A percentile compares a stretch with the other conserved stretches of the same genome.
These are phyloP conservation scores for Boloria selene DNA, from an alignment of 2,888 invertebrate species.

Conservation along the genomic window DNA sequence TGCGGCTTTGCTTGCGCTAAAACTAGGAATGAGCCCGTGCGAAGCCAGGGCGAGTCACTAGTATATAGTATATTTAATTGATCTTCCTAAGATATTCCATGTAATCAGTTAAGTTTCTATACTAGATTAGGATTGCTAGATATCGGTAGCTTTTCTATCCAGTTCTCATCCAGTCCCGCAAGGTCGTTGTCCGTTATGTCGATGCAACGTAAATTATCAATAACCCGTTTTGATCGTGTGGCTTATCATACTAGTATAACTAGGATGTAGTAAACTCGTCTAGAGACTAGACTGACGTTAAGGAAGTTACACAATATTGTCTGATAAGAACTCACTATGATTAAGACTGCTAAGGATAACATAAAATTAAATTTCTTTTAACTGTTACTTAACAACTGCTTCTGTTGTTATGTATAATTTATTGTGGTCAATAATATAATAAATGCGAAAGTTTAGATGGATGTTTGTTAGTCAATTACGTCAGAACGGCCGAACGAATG, in stretches of 20 bases:
- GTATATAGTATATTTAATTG: neutral
- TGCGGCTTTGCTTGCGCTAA: too few species aligned
- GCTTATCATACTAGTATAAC: neutral
- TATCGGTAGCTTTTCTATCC: slow-evolving; percentile 31
- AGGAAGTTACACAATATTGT: neutral
- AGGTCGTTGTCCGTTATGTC: slow-evolving; percentile 36
- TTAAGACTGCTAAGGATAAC: slow-evolving; percentile 6
- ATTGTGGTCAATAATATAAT: too few species aligned
- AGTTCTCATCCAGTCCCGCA: slow-evolving; percentile 30
- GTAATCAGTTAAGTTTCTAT: slow-evolving; percentile 12
- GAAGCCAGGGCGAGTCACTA: too few species aligned
- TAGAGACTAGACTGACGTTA: neutral
- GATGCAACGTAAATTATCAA: slow-evolving; percentile 14
- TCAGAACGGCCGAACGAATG: too few species aligned
- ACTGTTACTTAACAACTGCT: too few species aligned
- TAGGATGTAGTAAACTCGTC: neutral
- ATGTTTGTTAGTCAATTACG: too few species aligned
- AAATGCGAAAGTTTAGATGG: too few species aligned
- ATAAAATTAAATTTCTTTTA: too few species aligned
- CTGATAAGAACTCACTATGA: neutral
- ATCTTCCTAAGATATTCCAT: neutral
- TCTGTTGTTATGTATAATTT: neutral
- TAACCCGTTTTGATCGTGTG: slow-evolving; percentile 11
- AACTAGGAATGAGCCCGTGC: too few species aligned
- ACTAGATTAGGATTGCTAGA: slow-evolving; percentile 14